These are phyloP conservation scores for Morinoia aosen DNA, from an alignment of 2,888 invertebrate species.

Conservation along the genomic window DNA sequence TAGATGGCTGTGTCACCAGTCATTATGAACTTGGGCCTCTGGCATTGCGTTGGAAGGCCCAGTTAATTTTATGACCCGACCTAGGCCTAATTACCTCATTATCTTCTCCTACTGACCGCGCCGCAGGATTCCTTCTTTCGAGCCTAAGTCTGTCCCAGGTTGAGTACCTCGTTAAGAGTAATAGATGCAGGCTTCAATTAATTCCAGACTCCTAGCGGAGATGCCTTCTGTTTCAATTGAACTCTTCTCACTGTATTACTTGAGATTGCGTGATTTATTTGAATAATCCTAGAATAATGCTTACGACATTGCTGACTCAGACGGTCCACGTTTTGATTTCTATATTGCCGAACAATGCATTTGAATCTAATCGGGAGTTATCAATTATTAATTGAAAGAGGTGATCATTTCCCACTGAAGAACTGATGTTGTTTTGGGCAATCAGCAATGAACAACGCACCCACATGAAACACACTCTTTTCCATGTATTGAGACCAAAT, in stretches of 20 bases:
- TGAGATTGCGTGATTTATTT: not conserved
- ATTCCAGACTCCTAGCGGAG: not conserved
- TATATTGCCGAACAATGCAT: not conserved
- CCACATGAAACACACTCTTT: too few species aligned
- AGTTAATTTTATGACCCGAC: constrained; percentile 37
- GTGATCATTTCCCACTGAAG: too few species aligned
- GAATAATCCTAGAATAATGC: not conserved
- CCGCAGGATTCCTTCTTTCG: constrained; percentile 15
- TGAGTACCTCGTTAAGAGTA: not conserved
- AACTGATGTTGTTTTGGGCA: too few species aligned
- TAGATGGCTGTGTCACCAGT: not conserved
- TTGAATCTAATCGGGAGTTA: too few species aligned
- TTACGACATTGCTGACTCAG: not conserved
- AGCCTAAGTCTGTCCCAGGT: constrained; percentile 5
- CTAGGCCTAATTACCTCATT: constrained; percentile 45
- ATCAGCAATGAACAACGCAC: too few species aligned
- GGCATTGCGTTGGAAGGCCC: constrained; percentile 22
- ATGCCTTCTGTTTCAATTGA: not conserved
- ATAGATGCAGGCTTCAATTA: constrained; percentile 14
- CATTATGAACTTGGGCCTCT: not conserved
- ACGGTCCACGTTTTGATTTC: not conserved
- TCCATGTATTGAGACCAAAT: too few species aligned
- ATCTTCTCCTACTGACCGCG: constrained; percentile 25
- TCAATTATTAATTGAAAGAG: too few species aligned
- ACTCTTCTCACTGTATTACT: not conserved